phyloP scores from a whole-genome alignment of 2,113 vertebrate species.

The Aplodontia rufa region DNA sequence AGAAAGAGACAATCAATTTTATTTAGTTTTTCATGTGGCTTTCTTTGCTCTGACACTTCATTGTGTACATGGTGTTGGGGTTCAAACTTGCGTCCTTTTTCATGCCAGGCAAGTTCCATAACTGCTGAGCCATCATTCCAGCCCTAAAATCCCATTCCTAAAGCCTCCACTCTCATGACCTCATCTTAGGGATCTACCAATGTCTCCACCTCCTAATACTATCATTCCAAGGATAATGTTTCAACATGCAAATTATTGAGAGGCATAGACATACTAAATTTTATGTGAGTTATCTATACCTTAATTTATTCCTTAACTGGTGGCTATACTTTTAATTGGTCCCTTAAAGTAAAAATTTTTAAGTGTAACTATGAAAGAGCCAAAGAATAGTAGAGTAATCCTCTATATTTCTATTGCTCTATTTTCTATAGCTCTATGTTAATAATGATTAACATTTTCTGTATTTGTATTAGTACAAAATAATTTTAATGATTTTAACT shows the following conservation, averaged over 20 bases:
- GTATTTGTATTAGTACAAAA: neutral
- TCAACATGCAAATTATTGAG: neutral
- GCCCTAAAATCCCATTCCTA: neutral
- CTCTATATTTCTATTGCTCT: neutral
- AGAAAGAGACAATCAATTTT: too few relatives aligned
- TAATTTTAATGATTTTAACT: constrained; percentile 26
- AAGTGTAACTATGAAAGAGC: neutral
- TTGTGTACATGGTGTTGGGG: too few relatives aligned
- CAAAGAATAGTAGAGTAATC: constrained; percentile 25
- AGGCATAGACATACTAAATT: neutral
- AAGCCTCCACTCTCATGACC: neutral
- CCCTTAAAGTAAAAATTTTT: neutral
- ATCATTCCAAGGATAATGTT: neutral
- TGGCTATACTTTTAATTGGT: neutral
- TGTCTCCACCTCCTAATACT: neutral
- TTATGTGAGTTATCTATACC: neutral
- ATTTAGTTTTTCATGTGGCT: too few relatives aligned
- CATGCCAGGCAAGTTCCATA: too few relatives aligned
- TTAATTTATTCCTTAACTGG: neutral
- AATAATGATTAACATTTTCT: constrained; percentile 34
- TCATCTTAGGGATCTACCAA: neutral
- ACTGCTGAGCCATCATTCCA: too few relatives aligned
- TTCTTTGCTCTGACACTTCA: too few relatives aligned
- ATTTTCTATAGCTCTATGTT: neutral
- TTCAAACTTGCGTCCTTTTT: too few relatives aligned